Evolutionary conservation across 2,888 invertebrate species (phyloP).

Genomic region (Macrosoma leucophasiata): DNA sequence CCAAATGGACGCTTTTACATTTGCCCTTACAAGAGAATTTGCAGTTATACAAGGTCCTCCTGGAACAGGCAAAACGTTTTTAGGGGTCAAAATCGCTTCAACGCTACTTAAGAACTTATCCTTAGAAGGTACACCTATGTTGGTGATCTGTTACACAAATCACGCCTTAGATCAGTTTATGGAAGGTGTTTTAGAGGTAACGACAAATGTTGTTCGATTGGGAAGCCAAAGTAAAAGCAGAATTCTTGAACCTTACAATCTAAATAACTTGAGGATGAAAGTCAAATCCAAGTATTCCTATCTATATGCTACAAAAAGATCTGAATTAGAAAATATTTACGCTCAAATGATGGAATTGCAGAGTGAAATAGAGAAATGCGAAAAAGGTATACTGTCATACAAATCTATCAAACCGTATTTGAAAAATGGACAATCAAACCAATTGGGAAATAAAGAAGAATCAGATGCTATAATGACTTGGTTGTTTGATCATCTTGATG

Average conservation of each 20-base stretch:
- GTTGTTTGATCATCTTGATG: conserved; percentile 47
- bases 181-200: conserved; percentile 78
- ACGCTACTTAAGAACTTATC: conserved; percentile 78
- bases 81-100: conserved; percentile 84
- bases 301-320: conserved; percentile 45
- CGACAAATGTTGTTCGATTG: conserved; percentile 78
- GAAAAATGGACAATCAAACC: conserved; percentile 34
- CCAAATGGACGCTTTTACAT: conserved; percentile 80
- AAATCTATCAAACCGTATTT: conserved; percentile 43
- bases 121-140: conserved; percentile 77
- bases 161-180: conserved; percentile 92
- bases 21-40: conserved; percentile 82
- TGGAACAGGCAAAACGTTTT: conserved; percentile 90
- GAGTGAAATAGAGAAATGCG: conserved; percentile 57
- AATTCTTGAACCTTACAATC: conserved; percentile 67
- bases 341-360: conserved; percentile 54
- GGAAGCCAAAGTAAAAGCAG: conserved; percentile 81
- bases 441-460: conserved; percentile 36
- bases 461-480: conserved; percentile 53
- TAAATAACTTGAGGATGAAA: conserved; percentile 51
- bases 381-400: conserved; percentile 49
- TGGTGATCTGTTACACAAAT: conserved; percentile 89
- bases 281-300: conserved; percentile 54
- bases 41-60: conserved; percentile 91
- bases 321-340: conserved; percentile 46